Evolutionary conservation across 1,140 invertebrate genomes (phyloP).

Genomic region (Sycophila sp.): DNA sequence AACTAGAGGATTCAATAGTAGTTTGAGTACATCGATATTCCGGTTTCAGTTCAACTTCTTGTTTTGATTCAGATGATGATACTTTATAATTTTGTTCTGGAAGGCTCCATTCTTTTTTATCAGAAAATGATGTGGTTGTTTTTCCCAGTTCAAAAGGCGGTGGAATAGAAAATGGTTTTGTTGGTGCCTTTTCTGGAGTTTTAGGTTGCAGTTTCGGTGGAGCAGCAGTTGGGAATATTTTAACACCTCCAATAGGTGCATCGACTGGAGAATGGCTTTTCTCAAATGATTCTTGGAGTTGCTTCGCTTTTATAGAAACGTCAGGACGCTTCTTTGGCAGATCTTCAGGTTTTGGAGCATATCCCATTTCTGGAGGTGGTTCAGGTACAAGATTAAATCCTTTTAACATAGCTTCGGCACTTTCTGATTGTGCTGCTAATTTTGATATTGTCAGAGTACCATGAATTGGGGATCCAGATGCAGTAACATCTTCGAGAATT

Average conservation of each 20-base stretch:
- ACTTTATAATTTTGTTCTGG: constrained; percentile 56
- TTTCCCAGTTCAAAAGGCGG: constrained; percentile 56
- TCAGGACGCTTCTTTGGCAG: constrained; percentile 66
- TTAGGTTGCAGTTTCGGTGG: constrained; percentile 49
- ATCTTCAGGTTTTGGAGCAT: constrained; percentile 68
- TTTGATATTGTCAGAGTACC: constrained; percentile 56
- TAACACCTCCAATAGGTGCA: constrained; percentile 73
- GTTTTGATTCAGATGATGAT: constrained; percentile 51
- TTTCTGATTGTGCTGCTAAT: constrained; percentile 57
- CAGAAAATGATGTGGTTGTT: constrained; percentile 39
- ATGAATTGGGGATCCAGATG: constrained; percentile 55
- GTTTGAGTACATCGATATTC: constrained; percentile 54
- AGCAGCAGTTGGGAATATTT: constrained; percentile 68
- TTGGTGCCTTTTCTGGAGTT: constrained; percentile 29
- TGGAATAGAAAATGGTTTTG: constrained; percentile 49
- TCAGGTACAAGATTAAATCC: constrained; percentile 74
- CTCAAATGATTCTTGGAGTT: constrained; percentile 71
- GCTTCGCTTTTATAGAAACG: constrained; percentile 72
- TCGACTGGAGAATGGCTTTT: constrained; percentile 68
- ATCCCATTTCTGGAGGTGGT: constrained; percentile 78
- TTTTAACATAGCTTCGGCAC: constrained; percentile 57
- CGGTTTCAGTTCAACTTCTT: constrained; percentile 54
- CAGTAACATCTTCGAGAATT: constrained; percentile 55
- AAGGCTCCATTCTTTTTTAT: constrained; percentile 54
- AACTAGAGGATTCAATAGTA: constrained; percentile 56